phyloP scores from a whole-genome alignment of 2,113 vertebrate species.

The Periophthalmus modestus region DNA sequence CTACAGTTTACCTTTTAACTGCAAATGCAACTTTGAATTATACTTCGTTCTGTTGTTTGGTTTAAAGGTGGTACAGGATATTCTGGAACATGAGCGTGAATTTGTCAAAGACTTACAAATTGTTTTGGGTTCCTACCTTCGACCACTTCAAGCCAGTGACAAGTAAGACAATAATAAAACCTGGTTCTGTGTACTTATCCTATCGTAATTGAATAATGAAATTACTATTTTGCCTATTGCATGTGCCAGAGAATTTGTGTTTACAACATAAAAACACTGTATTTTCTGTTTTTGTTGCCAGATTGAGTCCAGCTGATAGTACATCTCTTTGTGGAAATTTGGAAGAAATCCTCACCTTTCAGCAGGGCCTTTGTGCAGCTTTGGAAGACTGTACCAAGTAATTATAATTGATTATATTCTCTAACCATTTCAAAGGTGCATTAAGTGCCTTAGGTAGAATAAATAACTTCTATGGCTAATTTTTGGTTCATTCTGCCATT shows the following conservation, averaged over 20 bases:
- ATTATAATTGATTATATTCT: constrained; percentile 44
- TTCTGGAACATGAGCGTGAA: constrained; percentile 94
- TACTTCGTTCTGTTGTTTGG: background rate
- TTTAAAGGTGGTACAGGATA: constrained; percentile 93
- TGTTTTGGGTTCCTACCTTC: constrained; percentile 88
- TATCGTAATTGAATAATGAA: background rate
- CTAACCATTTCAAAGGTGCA: background rate
- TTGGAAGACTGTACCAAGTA: constrained; percentile 96
- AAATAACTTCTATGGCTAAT: no score
- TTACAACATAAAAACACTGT: background rate
- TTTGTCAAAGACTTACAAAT: constrained; percentile 94
- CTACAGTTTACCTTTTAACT: background rate
- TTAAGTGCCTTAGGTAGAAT: background rate
- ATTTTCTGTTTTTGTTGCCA: constrained; percentile 43
- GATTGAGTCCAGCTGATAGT: constrained; percentile 84
- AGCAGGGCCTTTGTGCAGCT: constrained; percentile 88
- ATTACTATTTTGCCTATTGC: background rate
- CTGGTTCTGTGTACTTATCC: background rate
- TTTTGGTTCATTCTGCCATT: no score
- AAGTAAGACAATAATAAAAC: constrained; percentile 84
- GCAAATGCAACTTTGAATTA: background rate
- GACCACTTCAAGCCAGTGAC: constrained; percentile 90
- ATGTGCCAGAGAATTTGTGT: background rate
- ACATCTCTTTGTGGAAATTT: constrained; percentile 87
- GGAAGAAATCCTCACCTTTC: constrained; percentile 92